Conservation (phyloP, 2,797 vertebrate species). For the Parauchenoglanis ngamensis region DNA sequence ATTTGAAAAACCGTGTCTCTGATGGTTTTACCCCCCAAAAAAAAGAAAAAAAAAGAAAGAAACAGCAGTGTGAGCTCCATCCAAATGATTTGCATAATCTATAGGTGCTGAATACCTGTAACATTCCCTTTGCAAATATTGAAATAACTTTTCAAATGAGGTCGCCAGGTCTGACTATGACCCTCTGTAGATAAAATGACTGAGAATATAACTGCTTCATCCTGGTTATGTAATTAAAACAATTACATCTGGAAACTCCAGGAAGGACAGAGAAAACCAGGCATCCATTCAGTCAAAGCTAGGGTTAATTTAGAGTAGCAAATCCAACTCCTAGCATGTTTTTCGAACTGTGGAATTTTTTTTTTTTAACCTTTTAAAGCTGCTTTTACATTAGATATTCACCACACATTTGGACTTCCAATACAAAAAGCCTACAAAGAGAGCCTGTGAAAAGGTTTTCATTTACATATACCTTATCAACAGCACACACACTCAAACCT, state of each 20-base stretch:
- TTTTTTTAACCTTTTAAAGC: background rate
- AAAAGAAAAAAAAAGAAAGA: background rate
- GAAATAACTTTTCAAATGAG: background rate
- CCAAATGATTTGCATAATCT: background rate
- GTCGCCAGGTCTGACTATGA: background rate
- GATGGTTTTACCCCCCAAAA: background rate
- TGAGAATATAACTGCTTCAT: background rate
- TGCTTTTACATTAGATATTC: slow-evolving; percentile 13
- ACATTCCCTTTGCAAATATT: background rate
- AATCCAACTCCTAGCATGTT: background rate
- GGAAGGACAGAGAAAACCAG: background rate
- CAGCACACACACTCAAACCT: background rate
- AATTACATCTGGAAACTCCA: background rate
- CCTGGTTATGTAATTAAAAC: background rate
- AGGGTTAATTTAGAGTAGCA: background rate
- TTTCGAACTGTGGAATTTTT: background rate
- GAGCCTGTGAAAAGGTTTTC: background rate
- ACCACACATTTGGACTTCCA: slow-evolving; percentile 8
- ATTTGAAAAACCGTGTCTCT: background rate
- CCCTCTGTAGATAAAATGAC: too few relatives aligned
- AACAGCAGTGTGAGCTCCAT: background rate
- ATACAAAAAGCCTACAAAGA: background rate
- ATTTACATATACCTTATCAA: slow-evolving; percentile 29
- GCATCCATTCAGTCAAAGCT: background rate
- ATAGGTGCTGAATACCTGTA: background rate